Conservation (phyloP, 2,113 vertebrate species). For the Calonectris borealis region DNA sequence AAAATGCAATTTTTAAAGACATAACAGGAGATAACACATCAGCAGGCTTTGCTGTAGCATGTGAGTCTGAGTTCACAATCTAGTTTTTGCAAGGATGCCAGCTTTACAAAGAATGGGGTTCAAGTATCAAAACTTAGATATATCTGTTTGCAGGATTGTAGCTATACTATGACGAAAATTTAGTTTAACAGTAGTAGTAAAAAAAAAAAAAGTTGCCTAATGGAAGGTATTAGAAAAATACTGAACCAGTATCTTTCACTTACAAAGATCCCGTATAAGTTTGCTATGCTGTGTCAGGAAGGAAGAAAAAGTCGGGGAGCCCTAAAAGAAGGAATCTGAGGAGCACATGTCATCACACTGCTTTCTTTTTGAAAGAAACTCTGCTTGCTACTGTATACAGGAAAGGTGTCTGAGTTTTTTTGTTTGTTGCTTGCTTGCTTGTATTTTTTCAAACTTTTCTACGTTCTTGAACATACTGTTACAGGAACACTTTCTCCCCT, state of each 20-base stretch:
- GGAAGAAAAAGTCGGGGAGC: fast-evolving
- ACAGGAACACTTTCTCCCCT: background rate
- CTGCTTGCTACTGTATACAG: background rate
- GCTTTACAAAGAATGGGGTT: background rate
- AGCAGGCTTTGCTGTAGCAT: background rate
- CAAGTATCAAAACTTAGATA: background rate
- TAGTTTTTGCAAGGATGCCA: background rate
- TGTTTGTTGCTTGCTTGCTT: background rate
- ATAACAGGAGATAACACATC: background rate
- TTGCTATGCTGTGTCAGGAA: background rate
- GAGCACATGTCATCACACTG: background rate
- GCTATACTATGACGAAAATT: background rate
- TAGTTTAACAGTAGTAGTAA: background rate
- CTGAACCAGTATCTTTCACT: background rate
- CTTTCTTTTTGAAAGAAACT: background rate
- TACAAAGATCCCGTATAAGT: background rate
- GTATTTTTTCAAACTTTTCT: background rate
- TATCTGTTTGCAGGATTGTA: background rate
- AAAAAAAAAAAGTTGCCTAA: background rate
- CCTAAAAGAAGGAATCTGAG: background rate
- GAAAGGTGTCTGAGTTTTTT: background rate
- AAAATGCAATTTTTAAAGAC: background rate
- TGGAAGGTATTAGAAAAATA: background rate
- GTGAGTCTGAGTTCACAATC: background rate
- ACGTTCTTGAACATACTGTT: background rate